These are phyloP conservation scores for Galeruca laticollis DNA, from an alignment of 2,888 invertebrate genomes.

Conservation along the genomic window DNA sequence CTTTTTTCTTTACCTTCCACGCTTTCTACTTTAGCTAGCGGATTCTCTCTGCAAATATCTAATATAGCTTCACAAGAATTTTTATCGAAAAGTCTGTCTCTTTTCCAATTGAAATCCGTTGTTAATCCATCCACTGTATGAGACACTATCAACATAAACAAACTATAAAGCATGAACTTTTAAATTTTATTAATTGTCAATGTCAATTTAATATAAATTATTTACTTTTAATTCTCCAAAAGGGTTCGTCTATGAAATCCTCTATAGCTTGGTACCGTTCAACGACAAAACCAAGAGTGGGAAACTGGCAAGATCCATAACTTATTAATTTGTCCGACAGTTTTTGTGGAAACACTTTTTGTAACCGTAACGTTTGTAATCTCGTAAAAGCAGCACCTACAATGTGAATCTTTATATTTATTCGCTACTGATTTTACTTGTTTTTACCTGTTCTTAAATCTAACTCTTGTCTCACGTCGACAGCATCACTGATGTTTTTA, in stretches of 20 bases:
- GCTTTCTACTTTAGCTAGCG: slow-evolving; percentile 79
- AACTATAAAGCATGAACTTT: slow-evolving; percentile 5
- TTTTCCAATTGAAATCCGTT: slow-evolving; percentile 90
- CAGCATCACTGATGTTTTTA: slow-evolving; percentile 66
- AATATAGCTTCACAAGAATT: slow-evolving; percentile 84
- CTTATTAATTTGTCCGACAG: slow-evolving; percentile 87
- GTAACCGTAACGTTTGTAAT: slow-evolving; percentile 92
- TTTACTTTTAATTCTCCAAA: slow-evolving; percentile 93
- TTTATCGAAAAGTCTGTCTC: slow-evolving; percentile 89
- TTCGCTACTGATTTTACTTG: not conserved
- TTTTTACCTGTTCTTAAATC: slow-evolving; percentile 60
- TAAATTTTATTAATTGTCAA: slow-evolving; percentile 13
- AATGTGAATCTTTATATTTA: not conserved
- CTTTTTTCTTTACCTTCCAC: slow-evolving; percentile 90
- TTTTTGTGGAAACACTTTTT: slow-evolving; percentile 81
- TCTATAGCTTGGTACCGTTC: slow-evolving; percentile 94
- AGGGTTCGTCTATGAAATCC: slow-evolving; percentile 90
- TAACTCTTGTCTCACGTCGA: slow-evolving; percentile 66
- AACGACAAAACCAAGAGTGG: slow-evolving; percentile 99
- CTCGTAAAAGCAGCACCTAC: slow-evolving; percentile 96
- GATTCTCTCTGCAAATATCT: slow-evolving; percentile 83
- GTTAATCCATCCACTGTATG: slow-evolving; percentile 81
- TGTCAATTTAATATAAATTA: no score
- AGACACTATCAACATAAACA: slow-evolving; percentile 72
- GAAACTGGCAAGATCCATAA: slow-evolving; percentile 99